Conservation (phyloP, 2,888 invertebrate genomes). For the Hirtodrosophila trivittata region DNA sequence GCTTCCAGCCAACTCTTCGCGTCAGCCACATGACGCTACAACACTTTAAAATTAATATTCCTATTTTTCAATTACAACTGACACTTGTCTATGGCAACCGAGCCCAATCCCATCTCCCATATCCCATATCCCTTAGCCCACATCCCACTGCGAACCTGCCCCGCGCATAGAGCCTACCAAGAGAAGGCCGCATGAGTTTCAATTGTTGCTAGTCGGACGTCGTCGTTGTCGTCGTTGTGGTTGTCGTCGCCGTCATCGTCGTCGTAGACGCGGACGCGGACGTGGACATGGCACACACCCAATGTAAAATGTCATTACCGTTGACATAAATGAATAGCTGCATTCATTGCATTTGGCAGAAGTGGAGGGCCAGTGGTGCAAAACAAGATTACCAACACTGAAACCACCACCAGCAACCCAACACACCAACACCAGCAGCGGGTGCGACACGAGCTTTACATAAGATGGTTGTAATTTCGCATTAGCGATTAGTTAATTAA, state of each 20-base stretch:
- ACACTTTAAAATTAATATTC: constrained; percentile 77
- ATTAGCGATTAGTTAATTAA: constrained; percentile 75
- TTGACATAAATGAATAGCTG: constrained; percentile 83
- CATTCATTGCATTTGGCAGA: constrained; percentile 82
- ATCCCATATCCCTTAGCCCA: not conserved
- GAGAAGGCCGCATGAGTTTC: constrained; percentile 50
- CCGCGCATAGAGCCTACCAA: constrained; percentile 57
- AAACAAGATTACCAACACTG: constrained; percentile 53
- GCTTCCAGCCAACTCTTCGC: constrained; percentile 5
- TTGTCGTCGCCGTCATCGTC: constrained; percentile 20
- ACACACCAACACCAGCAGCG: not conserved
- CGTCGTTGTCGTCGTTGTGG: constrained; percentile 27
- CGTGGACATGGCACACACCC: constrained; percentile 65
- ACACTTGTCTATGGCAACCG: constrained; percentile 76
- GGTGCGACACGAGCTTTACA: constrained; percentile 22
- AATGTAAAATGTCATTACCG: constrained; percentile 82
- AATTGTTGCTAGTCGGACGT: constrained; percentile 51
- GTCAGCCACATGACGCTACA: constrained; percentile 31
- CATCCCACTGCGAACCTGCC: not conserved
- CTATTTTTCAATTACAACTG: constrained; percentile 80
- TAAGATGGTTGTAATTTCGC: constrained; percentile 63
- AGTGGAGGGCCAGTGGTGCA: constrained; percentile 21
- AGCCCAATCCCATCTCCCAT: constrained; percentile 47
- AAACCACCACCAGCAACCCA: not conserved
- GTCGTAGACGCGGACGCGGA: constrained; percentile 2